phyloP scores from a whole-genome alignment of 2,113 vertebrate species.

The Eclectus roratus region DNA sequence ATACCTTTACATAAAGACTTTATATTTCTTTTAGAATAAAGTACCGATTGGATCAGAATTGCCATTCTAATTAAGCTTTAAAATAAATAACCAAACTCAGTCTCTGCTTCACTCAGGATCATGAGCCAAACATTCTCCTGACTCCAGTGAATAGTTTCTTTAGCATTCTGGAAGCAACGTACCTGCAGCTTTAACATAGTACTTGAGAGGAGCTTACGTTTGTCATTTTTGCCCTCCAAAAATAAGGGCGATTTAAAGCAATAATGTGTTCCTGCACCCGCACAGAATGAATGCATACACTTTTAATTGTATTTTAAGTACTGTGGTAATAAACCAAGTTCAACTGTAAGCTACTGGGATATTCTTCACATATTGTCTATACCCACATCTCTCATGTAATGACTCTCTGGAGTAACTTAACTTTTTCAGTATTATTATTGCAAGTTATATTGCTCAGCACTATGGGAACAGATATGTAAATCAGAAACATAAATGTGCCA shows the following conservation, averaged over 20 bases:
- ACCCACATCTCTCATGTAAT: slow-evolving; percentile 5
- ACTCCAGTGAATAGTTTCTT: background rate
- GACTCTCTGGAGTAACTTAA: slow-evolving; percentile 50
- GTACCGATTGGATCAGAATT: background rate
- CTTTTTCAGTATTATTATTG: slow-evolving; percentile 59
- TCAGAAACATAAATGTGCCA: slow-evolving; percentile 59
- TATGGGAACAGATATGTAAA: slow-evolving; percentile 68
- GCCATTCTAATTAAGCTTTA: background rate
- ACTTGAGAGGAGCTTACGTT: background rate
- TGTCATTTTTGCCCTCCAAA: slow-evolving; percentile 29
- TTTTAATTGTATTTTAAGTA: slow-evolving; percentile 53
- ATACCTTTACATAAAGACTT: background rate
- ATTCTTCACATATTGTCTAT: slow-evolving; percentile 20
- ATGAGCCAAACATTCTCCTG: background rate
- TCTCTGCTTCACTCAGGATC: background rate
- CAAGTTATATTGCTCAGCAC: slow-evolving; percentile 49
- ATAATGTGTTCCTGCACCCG: background rate
- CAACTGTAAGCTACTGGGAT: background rate
- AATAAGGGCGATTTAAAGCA: background rate
- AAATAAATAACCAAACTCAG: background rate
- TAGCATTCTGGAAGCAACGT: background rate
- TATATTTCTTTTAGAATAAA: background rate
- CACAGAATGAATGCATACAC: background rate
- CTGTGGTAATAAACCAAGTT: slow-evolving; percentile 26
- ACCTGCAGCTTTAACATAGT: background rate